Evolutionary conservation across 2,113 vertebrate genomes (phyloP), one percentile per base, ranked within the genome.

Genomic region (Sterrhoptilus dennistouni): DNA sequence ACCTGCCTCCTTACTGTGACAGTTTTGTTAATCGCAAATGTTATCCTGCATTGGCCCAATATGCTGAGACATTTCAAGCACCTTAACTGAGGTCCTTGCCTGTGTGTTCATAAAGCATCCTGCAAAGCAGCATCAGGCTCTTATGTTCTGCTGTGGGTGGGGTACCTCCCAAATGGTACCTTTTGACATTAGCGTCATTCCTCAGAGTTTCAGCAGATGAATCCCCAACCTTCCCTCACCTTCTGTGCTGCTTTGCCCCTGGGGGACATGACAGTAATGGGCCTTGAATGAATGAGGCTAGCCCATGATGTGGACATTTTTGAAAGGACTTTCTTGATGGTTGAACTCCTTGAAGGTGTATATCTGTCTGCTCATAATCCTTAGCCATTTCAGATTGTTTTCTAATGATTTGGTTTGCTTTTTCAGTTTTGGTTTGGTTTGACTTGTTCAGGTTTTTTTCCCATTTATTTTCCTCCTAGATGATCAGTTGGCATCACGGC

Each of bases 161-260:
- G 38, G 0, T 61, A 13, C 6, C 17, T 56, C 11, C 25, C 20
- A 24, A 6, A 17, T 9, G 7, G 4, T 25, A 27, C 3, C 7
- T 83, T 83, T 70, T 21, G 15, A 21, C 11, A 31, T 9, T 61
- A 6, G 12, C n/a, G 44, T 12, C 12, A 25, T 17, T 20, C 3
- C 20, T 61, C 16, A 47, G 23, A 45, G 8, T 35, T 71, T 71
- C 33, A 33, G 27, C 9, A 75, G 42, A 64, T 7, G 12, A 25
- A 7, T 75, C 6, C 5, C 12, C 14, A 74, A 18, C 11, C 20
- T 38, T 38, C 20, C 25, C 11, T 53, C 45, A 24, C 3, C 1
- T 5, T 9, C 0, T 4, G 2, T 14, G 8, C 16, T 56, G 8
- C 40, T 18, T 6, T 53, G 11, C 2, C 4, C 13, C 5, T 3